These are phyloP conservation scores for Serranus cabrilla DNA, from an alignment of 2,797 vertebrate genomes.

Conservation along the genomic window DNA sequence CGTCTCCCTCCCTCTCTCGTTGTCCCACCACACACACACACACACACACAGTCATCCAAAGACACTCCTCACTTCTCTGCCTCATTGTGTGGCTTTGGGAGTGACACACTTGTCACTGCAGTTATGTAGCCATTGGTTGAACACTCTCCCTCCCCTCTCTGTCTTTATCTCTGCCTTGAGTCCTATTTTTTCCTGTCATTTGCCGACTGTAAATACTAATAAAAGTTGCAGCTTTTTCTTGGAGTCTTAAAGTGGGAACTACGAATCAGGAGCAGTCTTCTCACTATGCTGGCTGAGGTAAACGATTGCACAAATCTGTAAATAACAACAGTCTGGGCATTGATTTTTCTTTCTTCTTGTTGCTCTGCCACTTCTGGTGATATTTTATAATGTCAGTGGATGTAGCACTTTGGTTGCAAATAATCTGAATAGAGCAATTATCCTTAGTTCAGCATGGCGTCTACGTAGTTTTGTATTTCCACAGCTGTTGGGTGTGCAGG, in stretches of 20 bases:
- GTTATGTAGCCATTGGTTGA: conserved; percentile 72
- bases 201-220: conserved; percentile 56
- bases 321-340: conserved; percentile 19
- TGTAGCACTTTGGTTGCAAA: conserved; percentile 23
- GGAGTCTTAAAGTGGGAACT: conserved; percentile 58
- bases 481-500: conserved; percentile 70
- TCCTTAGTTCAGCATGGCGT: conserved; percentile 32
- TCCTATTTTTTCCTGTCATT: conserved; percentile 46
- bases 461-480: conserved; percentile 57
- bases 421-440: conserved; percentile 40
- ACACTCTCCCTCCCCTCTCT: conserved; percentile 58
- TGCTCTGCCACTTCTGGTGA: conserved; percentile 3
- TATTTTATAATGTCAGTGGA: conserved; percentile 7
- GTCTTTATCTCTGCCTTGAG: conserved; percentile 39
- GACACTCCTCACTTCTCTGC: conserved; percentile 55
- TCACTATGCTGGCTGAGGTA: conserved; percentile 84
- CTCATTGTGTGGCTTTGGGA: conserved; percentile 69
- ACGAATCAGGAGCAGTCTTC: conserved; percentile 51
- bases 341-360: conserved; percentile 15
- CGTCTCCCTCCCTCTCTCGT: conserved; percentile 42
- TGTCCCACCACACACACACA: conserved; percentile 31
- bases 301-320: conserved; percentile 40
- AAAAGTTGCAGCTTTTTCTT: conserved; percentile 49
- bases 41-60: conserved; percentile 32
- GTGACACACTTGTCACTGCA: conserved; percentile 81